Conservation (phyloP, 2,888 invertebrate species). For the Hermaeophaga mercurialis region DNA sequence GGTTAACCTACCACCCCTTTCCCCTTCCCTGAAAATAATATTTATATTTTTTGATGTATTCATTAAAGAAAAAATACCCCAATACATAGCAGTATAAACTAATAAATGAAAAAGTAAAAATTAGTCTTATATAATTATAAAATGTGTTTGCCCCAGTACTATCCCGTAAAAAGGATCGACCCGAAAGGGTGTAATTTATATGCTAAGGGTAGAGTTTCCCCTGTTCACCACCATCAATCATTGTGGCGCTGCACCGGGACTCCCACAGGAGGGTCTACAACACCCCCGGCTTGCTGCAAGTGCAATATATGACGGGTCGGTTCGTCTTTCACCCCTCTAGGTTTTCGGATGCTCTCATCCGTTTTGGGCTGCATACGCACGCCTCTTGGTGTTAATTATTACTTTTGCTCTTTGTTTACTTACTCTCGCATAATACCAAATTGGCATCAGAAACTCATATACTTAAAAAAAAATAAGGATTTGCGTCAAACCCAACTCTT, state of each 20-base stretch:
- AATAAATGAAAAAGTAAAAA: no score
- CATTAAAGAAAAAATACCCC: no score
- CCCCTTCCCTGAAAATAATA: no score
- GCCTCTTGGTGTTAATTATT: constrained; percentile 16
- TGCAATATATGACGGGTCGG: constrained; percentile 51
- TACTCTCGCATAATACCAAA: constrained; percentile 5
- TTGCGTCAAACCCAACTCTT: no score
- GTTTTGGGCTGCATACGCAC: not conserved
- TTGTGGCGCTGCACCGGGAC: constrained; percentile 52
- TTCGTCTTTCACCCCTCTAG: constrained; percentile 30
- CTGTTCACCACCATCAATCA: constrained; percentile 57
- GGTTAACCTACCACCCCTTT: no score
- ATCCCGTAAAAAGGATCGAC: constrained; percentile 35
- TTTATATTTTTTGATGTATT: no score
- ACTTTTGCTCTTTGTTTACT: constrained; percentile 12
- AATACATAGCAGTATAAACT: no score
- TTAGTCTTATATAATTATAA: not conserved
- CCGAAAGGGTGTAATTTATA: constrained; percentile 58
- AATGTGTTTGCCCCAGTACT: constrained; percentile 14
- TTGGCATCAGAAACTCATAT: no score
- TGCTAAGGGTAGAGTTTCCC: constrained; percentile 55
- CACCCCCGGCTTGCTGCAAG: constrained; percentile 47
- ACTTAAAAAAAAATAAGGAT: no score
- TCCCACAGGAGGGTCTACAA: constrained; percentile 43
- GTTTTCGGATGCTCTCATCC: not conserved